These are phyloP conservation scores for Gobio occitaniae DNA, from an alignment of 2,797 vertebrate genomes.

Conservation along the genomic window DNA sequence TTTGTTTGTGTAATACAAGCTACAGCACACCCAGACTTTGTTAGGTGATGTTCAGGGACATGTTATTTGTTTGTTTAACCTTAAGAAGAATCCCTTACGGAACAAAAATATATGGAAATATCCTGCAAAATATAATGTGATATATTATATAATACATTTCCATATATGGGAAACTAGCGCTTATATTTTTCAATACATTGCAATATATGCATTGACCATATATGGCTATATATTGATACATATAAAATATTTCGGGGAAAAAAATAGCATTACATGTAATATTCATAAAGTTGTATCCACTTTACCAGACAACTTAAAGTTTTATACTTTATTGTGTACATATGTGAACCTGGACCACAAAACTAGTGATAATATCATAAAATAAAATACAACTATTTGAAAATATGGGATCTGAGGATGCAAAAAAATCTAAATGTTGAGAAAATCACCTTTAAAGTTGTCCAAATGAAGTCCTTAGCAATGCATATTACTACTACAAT, in stretches of 20 bases:
- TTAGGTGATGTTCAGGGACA: background rate
- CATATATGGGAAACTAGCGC: background rate
- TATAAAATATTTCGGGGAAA: background rate
- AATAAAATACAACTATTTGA: too few relatives aligned
- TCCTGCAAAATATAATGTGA: background rate
- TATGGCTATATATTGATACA: background rate
- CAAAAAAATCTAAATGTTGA: too few relatives aligned
- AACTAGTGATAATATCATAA: too few relatives aligned
- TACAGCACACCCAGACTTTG: constrained; percentile 1
- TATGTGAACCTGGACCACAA: too few relatives aligned
- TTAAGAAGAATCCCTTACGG: background rate
- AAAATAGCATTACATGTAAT: too few relatives aligned
- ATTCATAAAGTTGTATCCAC: too few relatives aligned
- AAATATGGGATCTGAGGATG: too few relatives aligned
- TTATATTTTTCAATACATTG: background rate
- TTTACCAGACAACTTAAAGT: too few relatives aligned
- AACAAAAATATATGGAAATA: background rate
- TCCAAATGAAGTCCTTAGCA: too few relatives aligned
- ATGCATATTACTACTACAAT: too few relatives aligned
- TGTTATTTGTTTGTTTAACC: background rate
- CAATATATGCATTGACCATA: background rate
- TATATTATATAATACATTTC: background rate
- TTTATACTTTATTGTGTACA: too few relatives aligned
- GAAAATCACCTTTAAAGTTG: too few relatives aligned
- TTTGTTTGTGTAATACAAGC: constrained; percentile 13